Evolutionary conservation across 2,888 invertebrate genomes (phyloP), one percentile per base, ranked within the genome.

Genomic region (Drosophila infuscata): DNA sequence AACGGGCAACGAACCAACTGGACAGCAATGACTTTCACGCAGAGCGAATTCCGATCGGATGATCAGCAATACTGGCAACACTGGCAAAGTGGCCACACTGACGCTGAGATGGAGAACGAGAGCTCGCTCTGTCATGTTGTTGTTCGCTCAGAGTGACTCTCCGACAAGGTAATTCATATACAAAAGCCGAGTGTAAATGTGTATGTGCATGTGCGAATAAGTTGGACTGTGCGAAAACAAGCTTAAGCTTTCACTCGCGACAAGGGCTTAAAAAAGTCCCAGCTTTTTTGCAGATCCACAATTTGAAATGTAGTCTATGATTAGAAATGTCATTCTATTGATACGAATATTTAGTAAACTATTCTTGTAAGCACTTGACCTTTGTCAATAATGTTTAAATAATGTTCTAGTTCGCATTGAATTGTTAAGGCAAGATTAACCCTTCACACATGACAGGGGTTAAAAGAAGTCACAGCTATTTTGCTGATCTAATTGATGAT

Each of bases 221-320:
- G 33, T 43, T 49, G n/a, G 60, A 38, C 48, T 59, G 20, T 65
- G 65, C 77, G 57, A 82, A 82, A 85, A 71, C 63, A 77, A 75
- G 58, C 61, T 82, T 85, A 82, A 82, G 81, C 81, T 83, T 29
- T 57, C 29, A 9, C 4, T 29, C 7, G 17, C 11, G n/a, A 7
- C 33, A 30, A 3, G 60, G 73, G 59, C 9, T 62, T n/a, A 51
- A 30, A 32, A 8, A 20, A 43, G 20, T 20, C 46, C 41, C 49
- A 38, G 33, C n/a, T 11, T 38, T n/a, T 41, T 33, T 12, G 41
- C 7, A 9, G n/a, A 33, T 38, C 29, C 29, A 43, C 53, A 20
- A 51, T 17, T 35, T 20, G 1, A 41, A 46, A 67, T 57, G 17
- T n/a, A 51, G 41, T 46, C 30, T 20, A 17, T 46, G n/a, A 30